These are phyloP conservation scores for Rhynchophorus ferrugineus DNA, from an alignment of 1,140 invertebrate species.

Conservation along the genomic window DNA sequence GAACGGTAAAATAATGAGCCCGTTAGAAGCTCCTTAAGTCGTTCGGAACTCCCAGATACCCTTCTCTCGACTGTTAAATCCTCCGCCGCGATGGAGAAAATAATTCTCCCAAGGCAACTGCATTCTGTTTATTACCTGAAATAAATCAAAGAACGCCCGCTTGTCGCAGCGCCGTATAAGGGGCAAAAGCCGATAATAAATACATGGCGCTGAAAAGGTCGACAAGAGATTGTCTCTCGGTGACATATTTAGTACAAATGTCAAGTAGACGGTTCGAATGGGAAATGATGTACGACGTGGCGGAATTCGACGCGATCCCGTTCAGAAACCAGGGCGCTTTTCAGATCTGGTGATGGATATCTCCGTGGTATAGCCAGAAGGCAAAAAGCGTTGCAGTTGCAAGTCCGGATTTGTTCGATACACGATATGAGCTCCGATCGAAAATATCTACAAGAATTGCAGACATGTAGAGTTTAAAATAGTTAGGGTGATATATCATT, in stretches of 20 bases:
- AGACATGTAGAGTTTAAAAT: no score
- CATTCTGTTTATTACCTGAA: constrained; percentile 13
- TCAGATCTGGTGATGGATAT: background rate
- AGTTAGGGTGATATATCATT: no score
- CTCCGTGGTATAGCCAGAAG: no score
- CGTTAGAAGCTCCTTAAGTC: no score
- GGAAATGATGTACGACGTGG: constrained; percentile 16
- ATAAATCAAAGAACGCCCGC: constrained; percentile 15
- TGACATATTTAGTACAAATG: constrained; percentile 23
- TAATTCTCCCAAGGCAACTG: constrained; percentile 2
- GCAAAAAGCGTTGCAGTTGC: no score
- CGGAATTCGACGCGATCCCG: background rate
- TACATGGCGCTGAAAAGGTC: constrained; percentile 17
- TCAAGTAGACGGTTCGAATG: constrained; percentile 5
- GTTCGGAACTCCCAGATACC: no score
- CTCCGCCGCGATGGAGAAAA: constrained; percentile 8
- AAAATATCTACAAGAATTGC: no score
- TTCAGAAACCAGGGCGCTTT: background rate
- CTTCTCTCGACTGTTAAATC: background rate
- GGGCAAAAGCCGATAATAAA: constrained; percentile 18
- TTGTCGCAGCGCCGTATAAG: constrained; percentile 9
- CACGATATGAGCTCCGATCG: no score
- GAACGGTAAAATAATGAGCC: no score
- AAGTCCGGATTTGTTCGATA: no score
- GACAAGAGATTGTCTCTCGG: constrained; percentile 20